phyloP scores from a whole-genome alignment of 2,888 invertebrate species.

The Neoitamus cyanurus region DNA sequence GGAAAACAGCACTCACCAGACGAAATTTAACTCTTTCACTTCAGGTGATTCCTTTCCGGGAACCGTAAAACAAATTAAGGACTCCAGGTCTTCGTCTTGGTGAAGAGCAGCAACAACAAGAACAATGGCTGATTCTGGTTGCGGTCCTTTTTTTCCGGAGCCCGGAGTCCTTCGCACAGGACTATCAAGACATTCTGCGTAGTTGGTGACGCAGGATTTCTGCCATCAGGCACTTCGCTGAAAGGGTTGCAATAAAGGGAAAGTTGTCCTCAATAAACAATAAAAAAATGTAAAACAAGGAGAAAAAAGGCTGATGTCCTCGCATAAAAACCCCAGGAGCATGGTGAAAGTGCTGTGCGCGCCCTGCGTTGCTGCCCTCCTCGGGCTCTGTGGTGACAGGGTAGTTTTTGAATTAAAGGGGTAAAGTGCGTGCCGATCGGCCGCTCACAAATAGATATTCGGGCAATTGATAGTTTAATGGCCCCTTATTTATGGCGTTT shows the following conservation, averaged over 20 bases:
- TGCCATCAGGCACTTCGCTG: not conserved
- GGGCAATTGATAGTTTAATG: conserved; percentile 36
- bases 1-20: conserved; percentile 4
- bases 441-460: not conserved
- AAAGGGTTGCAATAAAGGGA: conserved; percentile 46
- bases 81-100: not conserved
- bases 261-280: conserved; percentile 43
- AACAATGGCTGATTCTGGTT: not conserved
- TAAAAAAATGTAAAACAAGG: conserved; percentile 42
- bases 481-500: conserved; percentile 16
- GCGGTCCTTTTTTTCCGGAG: not conserved
- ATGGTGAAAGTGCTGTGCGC: conserved; percentile 10
- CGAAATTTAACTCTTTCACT: conserved; percentile 50
- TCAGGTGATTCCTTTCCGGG: conserved; percentile 50
- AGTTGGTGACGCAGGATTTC: conserved; percentile 6
- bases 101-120: not conserved
- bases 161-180: not conserved
- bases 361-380: not conserved
- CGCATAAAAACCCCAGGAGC: not conserved
- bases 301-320: not conserved
- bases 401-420: not conserved
- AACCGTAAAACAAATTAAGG: conserved; percentile 52
- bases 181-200: conserved; percentile 1
- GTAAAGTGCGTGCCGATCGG: not conserved
- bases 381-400: not conserved